Base-by-base conservation (phyloP, 2,888 invertebrate species). In the Metallyticus violacea region DNA sequence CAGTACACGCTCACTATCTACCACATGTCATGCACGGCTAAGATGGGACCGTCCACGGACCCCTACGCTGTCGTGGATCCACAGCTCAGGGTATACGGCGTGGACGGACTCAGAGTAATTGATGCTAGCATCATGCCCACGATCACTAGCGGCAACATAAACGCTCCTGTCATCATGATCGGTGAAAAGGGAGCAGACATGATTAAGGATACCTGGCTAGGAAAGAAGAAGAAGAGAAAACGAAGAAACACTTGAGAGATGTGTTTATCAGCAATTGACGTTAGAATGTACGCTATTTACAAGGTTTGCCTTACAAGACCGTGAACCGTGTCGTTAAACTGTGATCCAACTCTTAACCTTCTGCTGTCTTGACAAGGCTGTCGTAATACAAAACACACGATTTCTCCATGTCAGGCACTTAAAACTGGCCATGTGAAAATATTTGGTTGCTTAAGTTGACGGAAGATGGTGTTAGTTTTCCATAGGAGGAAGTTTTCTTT, bases 1-100 rank as follows among this genome's bases (percentile, higher is more conserved):
- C 97, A 97, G 89, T 97, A 97, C 90, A 97, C 97, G 0, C 95
- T 97, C 94, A 97, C 97, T 0, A 97, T 97, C 89, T 97, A 97
- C 90, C 97, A 97, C 90, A 93, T 97, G 92, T 96, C 96, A 0
- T 96, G 97, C 86, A 96, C 97, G 0, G 94, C 95, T 0, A 97
- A 97, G 91, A 97, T 97, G 97, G 97, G 97, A 0, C 96, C 97
- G 0, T 89, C 94, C 1, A 93, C 90, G 0, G 97, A 97, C 90
- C 95, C 95, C 0, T 94, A 94, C 93, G 97, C 97, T 0, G 97
- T 98, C 0, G 96, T 98, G 0, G 97, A 97, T 91, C 93, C 96
- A 0, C 93, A 95, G 89, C 91, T 98, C 80, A 92, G 95, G 86
- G 97, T 97, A 0, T 94, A 97, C 89, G 97, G 97, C 0, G 92